These are phyloP conservation scores for Cephus nigrinus DNA, from an alignment of 2,888 invertebrate species.

Conservation along the genomic window DNA sequence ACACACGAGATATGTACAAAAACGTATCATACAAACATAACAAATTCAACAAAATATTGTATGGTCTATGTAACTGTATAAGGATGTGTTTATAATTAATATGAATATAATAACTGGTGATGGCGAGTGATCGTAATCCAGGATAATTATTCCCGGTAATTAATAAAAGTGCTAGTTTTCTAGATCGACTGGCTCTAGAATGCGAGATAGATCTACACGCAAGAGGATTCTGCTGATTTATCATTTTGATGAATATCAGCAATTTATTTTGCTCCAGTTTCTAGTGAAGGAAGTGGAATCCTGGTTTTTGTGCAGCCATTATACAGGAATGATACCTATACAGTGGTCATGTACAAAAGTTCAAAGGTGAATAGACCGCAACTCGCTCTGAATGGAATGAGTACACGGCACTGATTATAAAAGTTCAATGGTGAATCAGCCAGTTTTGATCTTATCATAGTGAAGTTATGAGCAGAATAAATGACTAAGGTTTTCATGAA, in stretches of 20 bases:
- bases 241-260: not conserved
- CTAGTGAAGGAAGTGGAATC: not conserved
- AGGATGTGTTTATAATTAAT: not conserved
- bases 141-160: not conserved
- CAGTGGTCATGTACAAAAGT: not conserved
- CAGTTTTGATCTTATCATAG: not conserved
- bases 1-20: conserved; percentile 15
- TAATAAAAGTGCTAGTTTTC: not conserved
- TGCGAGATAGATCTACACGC: not conserved
- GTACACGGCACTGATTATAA: not conserved
- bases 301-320: not conserved
- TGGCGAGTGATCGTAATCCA: not conserved
- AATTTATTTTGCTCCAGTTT: not conserved
- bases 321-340: not conserved
- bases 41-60: conserved; percentile 2
- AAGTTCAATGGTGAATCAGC: not conserved
- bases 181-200: not conserved
- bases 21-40: conserved; percentile 18
- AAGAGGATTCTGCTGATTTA: not conserved
- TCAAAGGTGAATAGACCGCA: not conserved
- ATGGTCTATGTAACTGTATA: not conserved
- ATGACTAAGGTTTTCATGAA: not conserved
- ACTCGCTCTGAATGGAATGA: not conserved
- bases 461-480: not conserved
- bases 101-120: not conserved